phyloP scores from a whole-genome alignment of 2,797 vertebrate genomes.

The Podargus strigoides region DNA sequence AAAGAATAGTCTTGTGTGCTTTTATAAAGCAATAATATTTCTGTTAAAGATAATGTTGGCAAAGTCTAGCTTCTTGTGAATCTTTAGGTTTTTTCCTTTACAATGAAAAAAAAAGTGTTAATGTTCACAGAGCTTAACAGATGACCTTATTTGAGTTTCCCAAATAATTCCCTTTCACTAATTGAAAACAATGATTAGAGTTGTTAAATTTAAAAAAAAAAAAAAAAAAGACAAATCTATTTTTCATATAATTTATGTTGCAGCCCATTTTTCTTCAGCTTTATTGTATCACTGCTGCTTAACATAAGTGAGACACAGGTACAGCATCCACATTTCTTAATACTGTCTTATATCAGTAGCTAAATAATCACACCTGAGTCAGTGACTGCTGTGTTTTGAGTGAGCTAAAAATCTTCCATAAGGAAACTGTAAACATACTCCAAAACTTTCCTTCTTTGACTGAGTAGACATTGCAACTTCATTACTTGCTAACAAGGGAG shows the following conservation, averaged over 20 bases:
- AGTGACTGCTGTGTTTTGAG: neutral
- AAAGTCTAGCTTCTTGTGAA: neutral
- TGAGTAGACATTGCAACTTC: neutral
- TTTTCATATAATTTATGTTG: neutral
- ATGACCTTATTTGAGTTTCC: neutral
- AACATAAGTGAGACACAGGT: neutral
- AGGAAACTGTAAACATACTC: neutral
- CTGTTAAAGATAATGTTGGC: neutral
- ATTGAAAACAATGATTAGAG: neutral
- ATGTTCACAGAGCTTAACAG: neutral
- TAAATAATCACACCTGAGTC: neutral
- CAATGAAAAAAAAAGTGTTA: neutral
- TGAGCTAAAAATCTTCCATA: neutral
- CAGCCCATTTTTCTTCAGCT: neutral
- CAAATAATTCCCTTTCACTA: neutral
- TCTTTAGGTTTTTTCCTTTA: neutral
- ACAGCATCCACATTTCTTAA: neutral
- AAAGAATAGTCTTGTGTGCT: neutral
- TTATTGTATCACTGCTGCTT: neutral
- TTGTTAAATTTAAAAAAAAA: neutral
- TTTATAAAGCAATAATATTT: neutral
- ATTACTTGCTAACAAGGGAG: neutral
- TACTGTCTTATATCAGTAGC: neutral
- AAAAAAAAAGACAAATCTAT: neutral
- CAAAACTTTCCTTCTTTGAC: neutral